A percentile compares a stretch with the other conserved stretches of the same genome.
phyloP scores from a whole-genome alignment of 2,113 vertebrate genomes.

The Atractosteus spatula region DNA sequence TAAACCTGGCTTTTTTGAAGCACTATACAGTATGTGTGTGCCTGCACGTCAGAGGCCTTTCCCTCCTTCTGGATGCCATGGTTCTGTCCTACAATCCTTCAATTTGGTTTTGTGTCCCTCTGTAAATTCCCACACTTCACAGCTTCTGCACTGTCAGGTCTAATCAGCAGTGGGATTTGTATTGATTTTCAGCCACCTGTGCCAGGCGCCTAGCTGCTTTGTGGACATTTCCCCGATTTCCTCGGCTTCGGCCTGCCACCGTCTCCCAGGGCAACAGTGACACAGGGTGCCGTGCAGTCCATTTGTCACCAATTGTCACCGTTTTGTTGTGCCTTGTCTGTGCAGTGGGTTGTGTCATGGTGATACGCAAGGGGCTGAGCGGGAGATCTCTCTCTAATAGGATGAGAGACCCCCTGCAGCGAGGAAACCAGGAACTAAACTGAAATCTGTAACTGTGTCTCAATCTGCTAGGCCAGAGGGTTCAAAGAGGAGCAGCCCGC shows the following conservation, averaged over 20 bases:
- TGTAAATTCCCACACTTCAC: conserved; percentile 51
- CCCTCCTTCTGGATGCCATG: not conserved
- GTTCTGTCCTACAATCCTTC: conserved; percentile 38
- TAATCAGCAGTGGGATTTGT: conserved; percentile 47
- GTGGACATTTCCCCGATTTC: conserved; percentile 41
- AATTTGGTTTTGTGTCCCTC: conserved; percentile 51
- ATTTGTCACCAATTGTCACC: conserved; percentile 93
- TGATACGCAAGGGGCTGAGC: conserved; percentile 49
- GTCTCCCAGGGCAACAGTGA: conserved; percentile 77
- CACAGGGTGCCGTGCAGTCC: conserved; percentile 70
- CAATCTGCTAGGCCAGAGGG: conserved; percentile 11
- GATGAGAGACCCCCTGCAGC: conserved; percentile 39
- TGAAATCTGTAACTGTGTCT: conserved; percentile 24
- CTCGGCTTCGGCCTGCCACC: conserved; percentile 45
- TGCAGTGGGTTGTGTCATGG: conserved; percentile 71
- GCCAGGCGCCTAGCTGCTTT: conserved; percentile 56
- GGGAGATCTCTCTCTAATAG: conserved; percentile 56
- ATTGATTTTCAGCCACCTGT: conserved; percentile 64
- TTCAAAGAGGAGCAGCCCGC: not conserved
- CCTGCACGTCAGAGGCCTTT: too few species aligned
- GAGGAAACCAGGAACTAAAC: conserved; percentile 33
- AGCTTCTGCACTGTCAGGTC: conserved; percentile 34
- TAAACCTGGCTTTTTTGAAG: too few species aligned
- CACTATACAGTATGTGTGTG: too few species aligned
- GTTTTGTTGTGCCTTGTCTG: conserved; percentile 75